Percentiles rank a stretch among this genome's conserved stretches.
phyloP scores from a whole-genome alignment of 2,113 vertebrate genomes.

The Stomatorhinus ivindoensis region DNA sequence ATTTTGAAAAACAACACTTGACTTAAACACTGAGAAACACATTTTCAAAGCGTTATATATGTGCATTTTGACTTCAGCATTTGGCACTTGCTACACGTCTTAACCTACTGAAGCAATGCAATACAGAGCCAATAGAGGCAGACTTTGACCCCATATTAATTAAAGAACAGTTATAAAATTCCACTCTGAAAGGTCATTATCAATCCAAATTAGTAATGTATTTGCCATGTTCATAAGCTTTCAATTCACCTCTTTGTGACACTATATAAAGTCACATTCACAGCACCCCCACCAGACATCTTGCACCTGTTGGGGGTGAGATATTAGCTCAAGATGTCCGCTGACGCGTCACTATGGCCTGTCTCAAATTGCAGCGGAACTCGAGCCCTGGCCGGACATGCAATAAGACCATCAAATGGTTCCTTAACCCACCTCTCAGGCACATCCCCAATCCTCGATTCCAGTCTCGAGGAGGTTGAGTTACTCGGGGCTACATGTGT shows the following conservation, averaged over 20 bases:
- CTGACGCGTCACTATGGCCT: not conserved
- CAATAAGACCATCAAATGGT: not conserved
- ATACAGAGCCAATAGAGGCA: not conserved
- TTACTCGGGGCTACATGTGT: not conserved
- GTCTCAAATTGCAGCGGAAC: not conserved
- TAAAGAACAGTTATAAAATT: not conserved
- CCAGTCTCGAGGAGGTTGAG: not conserved
- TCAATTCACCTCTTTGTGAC: not conserved
- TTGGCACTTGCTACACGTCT: not conserved
- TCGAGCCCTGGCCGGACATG: not conserved
- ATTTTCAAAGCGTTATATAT: not conserved
- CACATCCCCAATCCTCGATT: not conserved
- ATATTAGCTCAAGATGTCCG: not conserved
- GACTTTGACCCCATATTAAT: not conserved
- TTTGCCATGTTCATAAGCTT: not conserved
- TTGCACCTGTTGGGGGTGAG: not conserved
- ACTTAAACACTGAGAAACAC: not conserved
- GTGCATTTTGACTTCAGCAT: not conserved
- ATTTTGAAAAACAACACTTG: not conserved
- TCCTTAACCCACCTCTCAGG: not conserved
- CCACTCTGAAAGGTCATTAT: not conserved
- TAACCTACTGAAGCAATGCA: not conserved
- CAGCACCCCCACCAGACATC: not conserved
- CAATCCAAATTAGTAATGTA: slow-evolving; percentile 1
- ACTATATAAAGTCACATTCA: not conserved